phyloP scores from a whole-genome alignment of 2,797 vertebrate genomes.

The Esox lucius region DNA sequence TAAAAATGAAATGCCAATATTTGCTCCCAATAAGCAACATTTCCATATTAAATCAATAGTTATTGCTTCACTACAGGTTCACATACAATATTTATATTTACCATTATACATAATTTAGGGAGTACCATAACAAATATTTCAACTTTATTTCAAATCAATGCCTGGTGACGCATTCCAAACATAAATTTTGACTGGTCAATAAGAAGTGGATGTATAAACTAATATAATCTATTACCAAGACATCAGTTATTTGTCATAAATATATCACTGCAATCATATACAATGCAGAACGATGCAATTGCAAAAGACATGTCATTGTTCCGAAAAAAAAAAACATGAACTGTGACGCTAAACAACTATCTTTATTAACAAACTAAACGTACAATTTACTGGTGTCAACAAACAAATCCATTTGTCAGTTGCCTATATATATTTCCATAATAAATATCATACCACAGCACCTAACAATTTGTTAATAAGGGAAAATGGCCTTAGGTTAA shows the following conservation, averaged over 20 bases:
- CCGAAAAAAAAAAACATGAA: background rate
- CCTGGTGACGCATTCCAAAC: constrained; percentile 19
- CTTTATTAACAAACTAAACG: background rate
- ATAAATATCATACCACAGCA: background rate
- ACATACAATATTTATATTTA: constrained; percentile 24
- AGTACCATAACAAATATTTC: constrained; percentile 38
- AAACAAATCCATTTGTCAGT: background rate
- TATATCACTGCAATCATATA: constrained; percentile 27
- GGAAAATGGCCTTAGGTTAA: background rate
- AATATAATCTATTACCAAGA: constrained; percentile 36
- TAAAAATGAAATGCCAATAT: background rate
- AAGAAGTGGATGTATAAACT: constrained; percentile 32
- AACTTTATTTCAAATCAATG: constrained; percentile 47
- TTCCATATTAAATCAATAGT: constrained; percentile 34
- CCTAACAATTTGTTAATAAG: background rate
- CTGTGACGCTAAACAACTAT: background rate
- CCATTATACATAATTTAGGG: constrained; percentile 38
- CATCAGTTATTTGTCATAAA: constrained; percentile 36
- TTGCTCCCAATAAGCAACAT: background rate
- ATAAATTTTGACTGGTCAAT: constrained; percentile 38
- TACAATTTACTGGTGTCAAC: background rate
- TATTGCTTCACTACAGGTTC: constrained; percentile 27
- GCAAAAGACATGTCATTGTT: background rate
- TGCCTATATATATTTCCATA: too few relatives aligned
- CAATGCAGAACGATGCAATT: background rate